Percentiles rank a stretch among this genome's conserved stretches.
Evolutionary conservation across 2,797 vertebrate species (phyloP).

Genomic region (Salmo trutta): DNA sequence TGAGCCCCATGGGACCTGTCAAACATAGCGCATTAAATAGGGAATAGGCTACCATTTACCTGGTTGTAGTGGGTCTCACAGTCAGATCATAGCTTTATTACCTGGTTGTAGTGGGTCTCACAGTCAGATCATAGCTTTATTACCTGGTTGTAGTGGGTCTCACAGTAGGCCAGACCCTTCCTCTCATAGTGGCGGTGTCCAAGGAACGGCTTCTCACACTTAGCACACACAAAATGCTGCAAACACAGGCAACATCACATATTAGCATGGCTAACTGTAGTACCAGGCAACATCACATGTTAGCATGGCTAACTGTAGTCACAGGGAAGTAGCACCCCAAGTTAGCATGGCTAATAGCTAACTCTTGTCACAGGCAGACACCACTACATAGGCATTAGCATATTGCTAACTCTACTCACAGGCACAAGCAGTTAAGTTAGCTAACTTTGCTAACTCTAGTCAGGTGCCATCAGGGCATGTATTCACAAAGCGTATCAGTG

Average conservation of each 20-base stretch:
- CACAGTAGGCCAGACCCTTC: conserved; percentile 96
- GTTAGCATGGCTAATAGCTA: no score
- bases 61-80: conserved; percentile 70
- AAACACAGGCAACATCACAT: conserved; percentile 48
- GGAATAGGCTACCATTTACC: no score
- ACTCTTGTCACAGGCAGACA: no score
- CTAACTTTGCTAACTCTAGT: not conserved
- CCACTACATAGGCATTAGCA: not conserved
- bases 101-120: conserved; percentile 70
- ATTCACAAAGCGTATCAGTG: not conserved
- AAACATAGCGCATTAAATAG: no score
- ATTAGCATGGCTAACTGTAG: not conserved
- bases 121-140: not conserved
- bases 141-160: conserved; percentile 96
- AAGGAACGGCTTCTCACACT: conserved; percentile 95
- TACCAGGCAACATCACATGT: conserved; percentile 33
- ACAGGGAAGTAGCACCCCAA: not conserved
- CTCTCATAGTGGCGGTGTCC: conserved; percentile 98
- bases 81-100: not conserved
- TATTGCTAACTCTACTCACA: not conserved
- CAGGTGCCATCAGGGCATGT: not conserved
- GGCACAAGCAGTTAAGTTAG: not conserved
- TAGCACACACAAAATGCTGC: conserved; percentile 82
- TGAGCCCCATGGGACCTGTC: no score
- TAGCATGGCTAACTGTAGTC: not conserved